phyloP scores from a whole-genome alignment of 2,888 invertebrate genomes.

The Ommatoiulus sabulosus region DNA sequence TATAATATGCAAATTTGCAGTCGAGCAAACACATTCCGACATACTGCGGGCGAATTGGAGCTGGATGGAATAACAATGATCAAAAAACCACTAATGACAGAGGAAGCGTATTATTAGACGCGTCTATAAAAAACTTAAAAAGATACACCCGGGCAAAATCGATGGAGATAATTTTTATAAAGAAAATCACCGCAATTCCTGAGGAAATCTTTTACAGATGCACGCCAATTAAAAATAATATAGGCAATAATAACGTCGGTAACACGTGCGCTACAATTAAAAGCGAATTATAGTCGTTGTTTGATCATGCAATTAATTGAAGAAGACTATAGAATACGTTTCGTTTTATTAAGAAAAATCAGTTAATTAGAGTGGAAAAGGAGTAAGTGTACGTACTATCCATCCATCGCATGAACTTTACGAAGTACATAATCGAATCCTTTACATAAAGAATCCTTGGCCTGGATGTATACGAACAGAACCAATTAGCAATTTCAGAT shows the following conservation, averaged over 20 bases:
- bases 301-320: slow-evolving; percentile 2
- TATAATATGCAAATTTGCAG: slow-evolving; percentile 40
- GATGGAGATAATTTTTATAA: not conserved
- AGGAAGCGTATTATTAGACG: slow-evolving; percentile 30
- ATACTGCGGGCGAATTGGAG: not conserved
- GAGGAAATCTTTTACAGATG: slow-evolving; percentile 20
- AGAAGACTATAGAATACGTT: not conserved
- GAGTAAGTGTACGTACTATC: not conserved
- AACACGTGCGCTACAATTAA: not conserved
- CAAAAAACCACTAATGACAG: slow-evolving; percentile 45
- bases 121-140: not conserved
- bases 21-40: not conserved
- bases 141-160: not conserved
- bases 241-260: not conserved
- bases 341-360: not conserved
- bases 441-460: not conserved
- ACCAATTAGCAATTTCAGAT: too few species aligned
- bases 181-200: slow-evolving; percentile 18
- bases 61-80: slow-evolving; percentile 27
- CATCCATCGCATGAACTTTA: not conserved
- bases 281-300: not conserved
- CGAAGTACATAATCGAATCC: not conserved
- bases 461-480: too few species aligned
- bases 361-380: not conserved
- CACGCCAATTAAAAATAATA: slow-evolving; percentile 7